Conservation (phyloP, 2,797 vertebrate species). For the Natrix natrix region DNA sequence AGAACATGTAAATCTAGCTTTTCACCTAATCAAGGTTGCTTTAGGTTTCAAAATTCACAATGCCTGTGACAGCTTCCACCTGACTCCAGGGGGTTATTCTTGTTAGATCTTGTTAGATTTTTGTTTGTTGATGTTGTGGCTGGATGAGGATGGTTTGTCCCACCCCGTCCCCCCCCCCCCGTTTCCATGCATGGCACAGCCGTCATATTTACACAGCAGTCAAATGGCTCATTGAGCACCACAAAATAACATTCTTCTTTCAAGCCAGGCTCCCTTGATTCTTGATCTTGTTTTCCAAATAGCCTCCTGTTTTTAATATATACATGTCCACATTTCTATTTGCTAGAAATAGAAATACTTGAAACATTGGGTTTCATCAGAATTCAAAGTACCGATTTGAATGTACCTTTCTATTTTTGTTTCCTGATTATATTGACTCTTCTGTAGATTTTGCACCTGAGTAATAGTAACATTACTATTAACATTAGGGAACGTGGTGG, state of each 20-base stretch:
- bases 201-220: rapidly evolving
- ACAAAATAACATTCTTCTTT: neutral
- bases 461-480: too few species aligned
- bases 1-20: neutral
- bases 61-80: neutral
- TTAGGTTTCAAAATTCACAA: neutral
- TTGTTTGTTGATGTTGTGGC: rapidly evolving
- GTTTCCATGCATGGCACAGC: neutral
- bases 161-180: rapidly evolving
- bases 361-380: neutral
- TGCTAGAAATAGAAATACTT: neutral
- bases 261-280: neutral
- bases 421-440: too few species aligned
- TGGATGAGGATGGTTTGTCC: rapidly evolving
- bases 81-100: rapidly evolving
- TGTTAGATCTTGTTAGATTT: neutral
- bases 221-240: rapidly evolving
- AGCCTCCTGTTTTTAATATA: neutral
- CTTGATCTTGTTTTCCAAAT: neutral
- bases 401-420: neutral
- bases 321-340: neutral
- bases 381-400: neutral
- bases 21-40: conserved; percentile 14
- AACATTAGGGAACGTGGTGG: too few species aligned
- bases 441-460: neutral